Conservation (phyloP, 2,113 vertebrate species). For the Ondatra zibethicus region DNA sequence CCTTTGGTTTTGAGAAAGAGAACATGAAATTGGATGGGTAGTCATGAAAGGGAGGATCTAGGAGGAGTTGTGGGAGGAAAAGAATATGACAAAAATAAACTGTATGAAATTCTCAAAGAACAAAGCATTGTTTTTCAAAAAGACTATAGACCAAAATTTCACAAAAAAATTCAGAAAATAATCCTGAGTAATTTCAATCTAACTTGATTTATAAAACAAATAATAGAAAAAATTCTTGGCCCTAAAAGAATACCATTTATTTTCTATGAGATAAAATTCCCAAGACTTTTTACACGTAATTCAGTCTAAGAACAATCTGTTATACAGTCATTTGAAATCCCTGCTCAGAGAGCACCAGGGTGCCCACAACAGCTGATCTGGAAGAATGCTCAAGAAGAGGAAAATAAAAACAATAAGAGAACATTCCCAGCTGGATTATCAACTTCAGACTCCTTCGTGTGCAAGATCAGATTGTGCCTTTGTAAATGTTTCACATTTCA, state of each 20-base stretch:
- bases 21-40: background rate
- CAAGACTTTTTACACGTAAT: constrained; percentile 42
- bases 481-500: constrained; percentile 69
- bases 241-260: constrained; percentile 37
- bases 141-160: background rate
- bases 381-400: constrained; percentile 69
- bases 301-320: constrained; percentile 66
- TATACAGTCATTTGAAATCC: constrained; percentile 66
- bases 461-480: constrained; percentile 66
- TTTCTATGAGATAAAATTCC: constrained; percentile 56
- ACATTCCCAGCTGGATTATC: constrained; percentile 40
- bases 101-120: background rate
- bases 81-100: background rate
- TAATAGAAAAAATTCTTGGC: background rate
- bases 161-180: constrained; percentile 39
- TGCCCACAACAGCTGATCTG: constrained; percentile 53
- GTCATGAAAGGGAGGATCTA: background rate
- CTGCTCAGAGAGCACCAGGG: constrained; percentile 49
- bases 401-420: constrained; percentile 74
- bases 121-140: background rate
- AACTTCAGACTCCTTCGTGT: constrained; percentile 57
- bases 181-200: constrained; percentile 26
- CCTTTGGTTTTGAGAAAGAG: background rate
- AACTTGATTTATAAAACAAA: constrained; percentile 47
- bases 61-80: background rate